These are phyloP conservation scores for Deilephila elpenor DNA, from an alignment of 2,888 invertebrate genomes.

Conservation along the genomic window DNA sequence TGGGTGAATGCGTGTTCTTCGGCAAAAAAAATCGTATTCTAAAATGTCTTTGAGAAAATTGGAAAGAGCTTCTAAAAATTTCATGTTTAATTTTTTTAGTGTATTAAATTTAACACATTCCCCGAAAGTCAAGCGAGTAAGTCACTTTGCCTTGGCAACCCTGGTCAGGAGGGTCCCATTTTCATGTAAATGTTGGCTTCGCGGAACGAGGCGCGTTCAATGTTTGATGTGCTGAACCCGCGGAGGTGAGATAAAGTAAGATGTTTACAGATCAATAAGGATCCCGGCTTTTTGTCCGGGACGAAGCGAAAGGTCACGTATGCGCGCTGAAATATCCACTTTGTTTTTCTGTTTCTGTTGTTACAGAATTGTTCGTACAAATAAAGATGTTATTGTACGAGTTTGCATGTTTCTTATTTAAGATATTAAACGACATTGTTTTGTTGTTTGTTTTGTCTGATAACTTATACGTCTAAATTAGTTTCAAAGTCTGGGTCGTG, in stretches of 20 bases:
- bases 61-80: too few species aligned
- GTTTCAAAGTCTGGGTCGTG: too few species aligned
- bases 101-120: too few species aligned
- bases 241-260: slow-evolving; percentile 58
- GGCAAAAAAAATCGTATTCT: too few species aligned
- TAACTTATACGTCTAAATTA: too few species aligned
- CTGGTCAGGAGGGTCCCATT: slow-evolving; percentile 47
- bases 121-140: not conserved
- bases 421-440: too few species aligned
- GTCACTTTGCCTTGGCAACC: not conserved
- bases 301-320: slow-evolving; percentile 29
- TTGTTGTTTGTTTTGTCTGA: too few species aligned
- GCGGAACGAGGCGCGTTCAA: slow-evolving; percentile 48
- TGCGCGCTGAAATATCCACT: not conserved
- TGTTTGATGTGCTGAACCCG: slow-evolving; percentile 56
- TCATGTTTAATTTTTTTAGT: too few species aligned
- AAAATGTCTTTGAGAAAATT: too few species aligned
- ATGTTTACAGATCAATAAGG: slow-evolving; percentile 50
- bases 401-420: too few species aligned
- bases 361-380: not conserved
- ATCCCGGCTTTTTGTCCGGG: slow-evolving; percentile 38
- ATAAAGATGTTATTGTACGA: not conserved
- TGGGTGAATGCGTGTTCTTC: too few species aligned
- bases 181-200: slow-evolving; percentile 63
- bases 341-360: slow-evolving; percentile 12